A percentile compares a stretch with the other conserved stretches of the same genome.
phyloP scores from a whole-genome alignment of 2,888 invertebrate species.

The Cremastinae sp. region DNA sequence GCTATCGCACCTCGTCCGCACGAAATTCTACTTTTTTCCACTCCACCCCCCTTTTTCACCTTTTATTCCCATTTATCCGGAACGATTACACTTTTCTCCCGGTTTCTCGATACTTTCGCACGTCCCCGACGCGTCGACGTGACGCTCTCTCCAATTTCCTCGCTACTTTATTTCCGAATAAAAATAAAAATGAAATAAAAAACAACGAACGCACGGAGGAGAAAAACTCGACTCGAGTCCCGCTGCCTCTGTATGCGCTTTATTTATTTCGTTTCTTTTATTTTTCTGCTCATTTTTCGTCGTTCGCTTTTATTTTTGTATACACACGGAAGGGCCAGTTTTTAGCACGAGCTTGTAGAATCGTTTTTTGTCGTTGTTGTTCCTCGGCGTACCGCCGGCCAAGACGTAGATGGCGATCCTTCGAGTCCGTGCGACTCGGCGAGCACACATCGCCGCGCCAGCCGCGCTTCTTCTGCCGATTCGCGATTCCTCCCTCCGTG shows the following conservation, averaged over 20 bases:
- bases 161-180: too few relatives aligned
- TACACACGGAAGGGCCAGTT: conserved; percentile 60
- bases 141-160: too few relatives aligned
- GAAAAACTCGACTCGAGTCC: neutral
- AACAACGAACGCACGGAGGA: too few relatives aligned
- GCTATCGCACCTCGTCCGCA: conserved; percentile 30
- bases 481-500: conserved; percentile 64
- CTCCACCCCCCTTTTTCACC: conserved; percentile 12
- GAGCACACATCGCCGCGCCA: conserved; percentile 34
- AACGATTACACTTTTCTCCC: conserved; percentile 27
- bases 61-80: too few relatives aligned
- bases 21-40: conserved; percentile 30
- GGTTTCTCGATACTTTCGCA: conserved; percentile 53
- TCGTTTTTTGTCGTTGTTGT: conserved; percentile 16
- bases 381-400: conserved; percentile 23
- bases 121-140: too few relatives aligned
- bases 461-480: conserved; percentile 58
- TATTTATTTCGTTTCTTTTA: neutral
- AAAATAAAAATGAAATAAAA: too few relatives aligned
- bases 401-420: conserved; percentile 59
- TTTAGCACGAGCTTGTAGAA: conserved; percentile 56
- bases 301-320: neutral
- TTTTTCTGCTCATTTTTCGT: too few relatives aligned
- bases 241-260: neutral
- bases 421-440: conserved; percentile 40